Base-by-base conservation (phyloP, 2,888 invertebrate species). In the Autographa gamma region DNA sequence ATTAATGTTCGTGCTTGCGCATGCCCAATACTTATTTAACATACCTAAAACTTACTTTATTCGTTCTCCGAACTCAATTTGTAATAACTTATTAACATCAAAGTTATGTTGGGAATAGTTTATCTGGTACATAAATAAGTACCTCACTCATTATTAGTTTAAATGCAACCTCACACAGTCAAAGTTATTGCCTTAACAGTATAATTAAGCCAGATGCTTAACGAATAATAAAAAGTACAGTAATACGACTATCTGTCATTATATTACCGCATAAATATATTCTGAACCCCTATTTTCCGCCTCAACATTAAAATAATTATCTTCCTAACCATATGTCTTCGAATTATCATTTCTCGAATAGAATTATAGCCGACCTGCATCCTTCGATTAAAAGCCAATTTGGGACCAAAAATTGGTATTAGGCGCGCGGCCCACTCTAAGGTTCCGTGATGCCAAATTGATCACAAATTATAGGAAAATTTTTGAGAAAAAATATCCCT, bases 311-410 rank as follows among this genome's bases (percentile, higher is more conserved):
- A 88, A 89, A 90, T 93, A 92, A 93, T 91, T 71, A 84, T 77
- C 79, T 74, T 73, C 71, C 78, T 74, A 69, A 86, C 86, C 88
- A 90, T 88, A 89, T 91, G 91, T 90, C 89, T 87, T 85, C 76
- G 58, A 88, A 89, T 90, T 87, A 89, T 85, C 84, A 88, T 88
- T 89, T 85, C 84, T 82, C 74, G 81, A 82, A 84, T 85, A 81
- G 79, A 82, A 84, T 83, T 85, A 86, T 80, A 71, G 66, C 62
- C 76, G 79, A 75, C 85, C 88, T 86, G 86, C 90, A 91, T 92
- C 93, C 92, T 92, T 88, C 92, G 87, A 92, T 94, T 93, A 93
- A 89, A 92, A 85, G 75, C 86, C 88, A 88, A 93, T 93, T 92
- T 90, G 81, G 80, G 81, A 79, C 80, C 81, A 83, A 86, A 92